Evolutionary conservation across 2,888 invertebrate species (phyloP).

Genomic region (Limnephilus rhombicus): DNA sequence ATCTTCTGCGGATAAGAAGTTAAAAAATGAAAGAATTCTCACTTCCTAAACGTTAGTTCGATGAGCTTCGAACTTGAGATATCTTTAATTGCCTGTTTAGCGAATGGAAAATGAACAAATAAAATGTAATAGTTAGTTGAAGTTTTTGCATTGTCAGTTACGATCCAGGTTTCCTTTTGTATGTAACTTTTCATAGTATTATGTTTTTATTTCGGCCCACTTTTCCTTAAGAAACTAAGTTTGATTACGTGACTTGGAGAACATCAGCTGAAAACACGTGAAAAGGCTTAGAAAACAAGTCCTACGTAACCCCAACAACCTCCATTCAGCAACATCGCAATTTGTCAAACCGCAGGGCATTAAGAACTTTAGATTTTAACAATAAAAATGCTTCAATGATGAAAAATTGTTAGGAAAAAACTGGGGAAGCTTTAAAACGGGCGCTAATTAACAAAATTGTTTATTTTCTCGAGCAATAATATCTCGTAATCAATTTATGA

Average conservation of each 20-base stretch:
- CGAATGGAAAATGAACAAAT: no score
- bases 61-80: no score
- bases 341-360: background rate
- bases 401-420: background rate
- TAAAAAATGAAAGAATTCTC: no score
- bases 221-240: background rate
- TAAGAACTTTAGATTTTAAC: background rate
- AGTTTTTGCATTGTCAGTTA: no score
- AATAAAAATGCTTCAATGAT: background rate
- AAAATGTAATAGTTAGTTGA: no score
- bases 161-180: background rate
- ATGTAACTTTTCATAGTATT: background rate
- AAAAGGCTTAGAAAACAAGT: background rate
- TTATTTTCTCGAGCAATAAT: constrained; percentile 62
- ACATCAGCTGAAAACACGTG: background rate
- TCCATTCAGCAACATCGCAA: background rate
- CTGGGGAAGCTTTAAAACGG: constrained; percentile 29
- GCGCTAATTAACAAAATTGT: constrained; percentile 29
- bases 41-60: no score
- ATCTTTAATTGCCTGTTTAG: no score
- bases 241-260: background rate
- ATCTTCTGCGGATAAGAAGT: no score
- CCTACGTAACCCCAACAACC: background rate
- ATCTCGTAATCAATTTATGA: constrained; percentile 66
- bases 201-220: background rate